Conservation (phyloP, 2,113 vertebrate species). For the Suncus etruscus region DNA sequence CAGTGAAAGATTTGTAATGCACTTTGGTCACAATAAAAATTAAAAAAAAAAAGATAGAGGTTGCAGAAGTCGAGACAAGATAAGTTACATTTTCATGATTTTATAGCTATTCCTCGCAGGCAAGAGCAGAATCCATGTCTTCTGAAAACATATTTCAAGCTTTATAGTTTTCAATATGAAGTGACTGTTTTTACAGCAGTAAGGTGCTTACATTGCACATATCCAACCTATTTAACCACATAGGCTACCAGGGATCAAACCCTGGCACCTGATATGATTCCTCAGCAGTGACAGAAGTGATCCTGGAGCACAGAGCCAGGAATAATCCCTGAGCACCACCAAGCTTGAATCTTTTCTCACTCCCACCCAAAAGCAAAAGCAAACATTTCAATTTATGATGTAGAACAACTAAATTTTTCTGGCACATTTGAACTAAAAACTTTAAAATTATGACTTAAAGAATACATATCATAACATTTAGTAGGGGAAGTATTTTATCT, state of each 20-base stretch:
- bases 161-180: neutral
- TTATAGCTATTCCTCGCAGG: neutral
- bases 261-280: too few species aligned
- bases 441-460: constrained; percentile 22
- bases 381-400: neutral
- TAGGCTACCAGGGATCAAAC: too few species aligned
- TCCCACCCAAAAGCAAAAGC: too few species aligned
- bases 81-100: neutral
- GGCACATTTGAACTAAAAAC: neutral
- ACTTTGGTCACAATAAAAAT: too few species aligned
- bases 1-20: too few species aligned
- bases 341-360: too few species aligned
- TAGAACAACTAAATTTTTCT: neutral
- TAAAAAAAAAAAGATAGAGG: neutral
- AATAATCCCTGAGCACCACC: too few species aligned
- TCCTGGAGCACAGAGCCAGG: too few species aligned
- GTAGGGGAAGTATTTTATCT: neutral
- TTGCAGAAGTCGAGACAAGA: neutral
- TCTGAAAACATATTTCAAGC: neutral
- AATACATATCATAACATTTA: neutral
- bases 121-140: neutral
- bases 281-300: too few species aligned
- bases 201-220: too few species aligned
- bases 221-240: too few species aligned
- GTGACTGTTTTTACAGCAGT: too few species aligned